Conservation (phyloP, 2,797 vertebrate genomes). For the Pampus argenteus region DNA sequence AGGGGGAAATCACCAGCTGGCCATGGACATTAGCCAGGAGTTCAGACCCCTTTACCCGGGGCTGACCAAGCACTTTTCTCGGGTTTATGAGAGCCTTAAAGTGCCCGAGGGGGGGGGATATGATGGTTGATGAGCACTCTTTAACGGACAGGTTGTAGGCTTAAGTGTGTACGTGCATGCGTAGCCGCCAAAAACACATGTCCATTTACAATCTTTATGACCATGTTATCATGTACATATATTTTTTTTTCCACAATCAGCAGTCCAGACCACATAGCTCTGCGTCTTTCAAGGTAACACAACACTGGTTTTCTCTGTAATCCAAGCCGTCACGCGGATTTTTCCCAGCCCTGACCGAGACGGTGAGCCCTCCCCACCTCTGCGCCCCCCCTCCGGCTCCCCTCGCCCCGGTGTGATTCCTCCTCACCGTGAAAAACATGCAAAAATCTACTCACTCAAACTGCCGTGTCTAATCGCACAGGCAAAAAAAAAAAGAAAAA, state of each 20-base stretch:
- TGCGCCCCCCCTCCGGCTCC: constrained; percentile 35
- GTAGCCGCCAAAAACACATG: constrained; percentile 23
- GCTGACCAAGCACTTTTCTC: constrained; percentile 74
- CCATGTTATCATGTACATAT: background rate
- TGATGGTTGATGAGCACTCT: constrained; percentile 46
- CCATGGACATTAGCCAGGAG: constrained; percentile 50
- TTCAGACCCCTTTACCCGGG: constrained; percentile 40
- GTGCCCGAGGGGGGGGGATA: constrained; percentile 37
- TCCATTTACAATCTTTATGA: constrained; percentile 9
- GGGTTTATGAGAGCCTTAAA: constrained; percentile 54
- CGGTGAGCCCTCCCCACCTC: constrained; percentile 47
- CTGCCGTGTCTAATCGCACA: constrained; percentile 63
- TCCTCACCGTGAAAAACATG: constrained; percentile 62
- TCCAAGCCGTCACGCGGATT: constrained; percentile 63
- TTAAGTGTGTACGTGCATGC: constrained; percentile 8
- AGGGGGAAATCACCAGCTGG: constrained; percentile 65
- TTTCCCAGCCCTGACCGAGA: constrained; percentile 43
- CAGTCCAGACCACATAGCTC: constrained; percentile 32
- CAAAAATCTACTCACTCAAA: constrained; percentile 55
- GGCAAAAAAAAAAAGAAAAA: constrained; percentile 30
- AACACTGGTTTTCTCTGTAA: constrained; percentile 39
- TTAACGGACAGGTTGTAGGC: constrained; percentile 38
- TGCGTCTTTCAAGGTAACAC: constrained; percentile 49
- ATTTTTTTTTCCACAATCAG: constrained; percentile 17
- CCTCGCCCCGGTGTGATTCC: constrained; percentile 6